Evolutionary conservation across 2,113 vertebrate genomes (phyloP).

Genomic region (Panthera leo): DNA sequence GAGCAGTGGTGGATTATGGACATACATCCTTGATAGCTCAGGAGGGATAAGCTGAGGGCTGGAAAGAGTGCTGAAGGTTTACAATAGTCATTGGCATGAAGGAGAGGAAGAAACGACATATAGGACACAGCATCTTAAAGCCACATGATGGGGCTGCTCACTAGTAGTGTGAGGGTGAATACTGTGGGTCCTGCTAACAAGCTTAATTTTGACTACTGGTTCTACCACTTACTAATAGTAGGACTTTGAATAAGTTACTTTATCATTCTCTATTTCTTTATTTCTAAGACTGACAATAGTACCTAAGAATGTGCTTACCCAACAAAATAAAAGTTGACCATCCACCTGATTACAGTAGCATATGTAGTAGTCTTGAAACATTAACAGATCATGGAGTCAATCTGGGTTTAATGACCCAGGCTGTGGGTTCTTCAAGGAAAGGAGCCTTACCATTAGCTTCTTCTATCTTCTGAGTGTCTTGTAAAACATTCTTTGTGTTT

Average conservation of each 20-base stretch:
- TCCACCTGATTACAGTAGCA: neutral
- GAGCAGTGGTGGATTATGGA: too few species aligned
- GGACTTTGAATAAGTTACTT: neutral
- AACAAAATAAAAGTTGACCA: neutral
- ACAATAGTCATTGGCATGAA: neutral
- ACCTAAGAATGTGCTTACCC: neutral
- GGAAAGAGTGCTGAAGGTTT: neutral
- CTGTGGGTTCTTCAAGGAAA: neutral
- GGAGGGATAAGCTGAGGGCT: neutral
- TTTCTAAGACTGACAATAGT: neutral
- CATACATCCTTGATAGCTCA: neutral
- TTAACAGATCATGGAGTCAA: neutral
- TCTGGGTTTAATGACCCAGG: neutral
- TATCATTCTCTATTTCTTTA: neutral
- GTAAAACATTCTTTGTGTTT: too few species aligned
- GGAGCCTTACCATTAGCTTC: neutral
- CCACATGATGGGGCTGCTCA: neutral
- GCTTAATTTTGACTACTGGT: neutral
- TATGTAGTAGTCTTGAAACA: neutral
- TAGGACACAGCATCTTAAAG: neutral
- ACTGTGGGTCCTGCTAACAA: neutral
- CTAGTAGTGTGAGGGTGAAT: neutral
- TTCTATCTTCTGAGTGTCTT: neutral
- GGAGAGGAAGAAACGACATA: neutral
- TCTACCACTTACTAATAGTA: neutral